A percentile compares a stretch with the other conserved stretches of the same genome.
Evolutionary conservation across 2,113 vertebrate species (phyloP).

Genomic region (Orcinus orca): DNA sequence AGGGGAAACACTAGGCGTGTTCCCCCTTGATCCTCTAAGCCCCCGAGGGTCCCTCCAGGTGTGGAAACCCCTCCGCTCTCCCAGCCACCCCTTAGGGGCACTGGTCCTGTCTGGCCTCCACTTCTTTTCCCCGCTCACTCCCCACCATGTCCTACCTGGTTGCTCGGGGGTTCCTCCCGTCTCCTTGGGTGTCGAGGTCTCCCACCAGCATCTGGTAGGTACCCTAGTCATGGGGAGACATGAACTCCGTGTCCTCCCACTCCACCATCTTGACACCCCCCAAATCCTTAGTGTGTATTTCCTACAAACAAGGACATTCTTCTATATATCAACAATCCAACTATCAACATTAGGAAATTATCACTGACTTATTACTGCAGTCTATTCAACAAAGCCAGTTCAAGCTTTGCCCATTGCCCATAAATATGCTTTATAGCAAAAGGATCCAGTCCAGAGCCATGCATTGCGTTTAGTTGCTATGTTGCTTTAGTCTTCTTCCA

Average conservation of each 20-base stretch:
- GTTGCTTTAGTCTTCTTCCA: neutral
- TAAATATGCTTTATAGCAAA: neutral
- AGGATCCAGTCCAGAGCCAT: neutral
- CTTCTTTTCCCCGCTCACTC: accelerated
- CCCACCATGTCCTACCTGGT: neutral
- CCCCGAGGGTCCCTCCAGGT: neutral
- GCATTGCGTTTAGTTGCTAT: neutral
- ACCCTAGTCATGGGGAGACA: neutral
- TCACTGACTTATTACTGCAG: neutral
- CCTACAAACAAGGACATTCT: neutral
- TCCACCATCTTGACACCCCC: neutral
- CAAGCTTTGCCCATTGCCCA: neutral
- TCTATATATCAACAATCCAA: neutral
- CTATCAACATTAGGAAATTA: neutral
- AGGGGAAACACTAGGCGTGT: too few relatives aligned
- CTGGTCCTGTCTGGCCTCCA: neutral
- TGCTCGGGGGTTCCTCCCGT: accelerated
- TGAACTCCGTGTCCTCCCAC: neutral
- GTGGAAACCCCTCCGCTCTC: neutral
- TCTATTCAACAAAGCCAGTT: neutral
- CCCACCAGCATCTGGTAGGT: neutral
- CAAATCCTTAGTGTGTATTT: neutral
- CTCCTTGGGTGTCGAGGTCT: neutral
- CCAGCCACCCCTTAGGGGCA: accelerated
- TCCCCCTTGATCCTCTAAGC: too few relatives aligned